A percentile compares a stretch with the other conserved stretches of the same genome.
Evolutionary conservation across 37 sponge, comb jelly and placozoan genomes (phyloP).

Genomic region (Beroe forskalii): DNA sequence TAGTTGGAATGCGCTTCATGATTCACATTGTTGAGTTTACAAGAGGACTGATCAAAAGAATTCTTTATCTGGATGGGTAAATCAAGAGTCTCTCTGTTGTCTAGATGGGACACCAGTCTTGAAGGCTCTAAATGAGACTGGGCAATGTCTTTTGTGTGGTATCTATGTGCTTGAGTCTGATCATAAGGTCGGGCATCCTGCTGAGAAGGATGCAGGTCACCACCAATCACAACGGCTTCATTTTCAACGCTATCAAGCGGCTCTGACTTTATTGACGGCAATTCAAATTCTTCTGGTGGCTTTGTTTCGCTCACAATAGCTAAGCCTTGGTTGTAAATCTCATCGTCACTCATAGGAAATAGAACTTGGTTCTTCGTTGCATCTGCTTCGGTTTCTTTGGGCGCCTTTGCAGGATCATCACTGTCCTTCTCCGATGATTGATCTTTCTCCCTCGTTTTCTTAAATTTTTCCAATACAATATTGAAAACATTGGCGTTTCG

Average conservation of each 20-base stretch:
- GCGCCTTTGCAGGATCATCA: background rate
- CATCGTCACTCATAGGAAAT: conserved; percentile 59
- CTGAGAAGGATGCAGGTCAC: background rate
- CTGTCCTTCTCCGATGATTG: background rate
- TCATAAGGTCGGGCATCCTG: background rate
- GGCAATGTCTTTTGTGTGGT: no score
- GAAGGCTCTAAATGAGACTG: no score
- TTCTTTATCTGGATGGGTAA: background rate
- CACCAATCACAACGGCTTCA: background rate
- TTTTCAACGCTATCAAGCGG: background rate
- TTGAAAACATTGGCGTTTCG: conserved; percentile 47
- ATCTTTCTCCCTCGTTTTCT: background rate
- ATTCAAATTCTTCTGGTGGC: conserved; percentile 25
- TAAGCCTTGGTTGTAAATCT: conserved; percentile 48
- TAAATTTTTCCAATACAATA: conserved; percentile 43
- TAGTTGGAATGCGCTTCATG: no score
- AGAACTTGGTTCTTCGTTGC: background rate
- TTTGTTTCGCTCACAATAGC: conserved; percentile 9
- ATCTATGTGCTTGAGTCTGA: no score
- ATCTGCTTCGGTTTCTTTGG: background rate
- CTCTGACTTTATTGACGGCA: background rate
- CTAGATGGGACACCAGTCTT: no score
- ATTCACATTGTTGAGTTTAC: no score
- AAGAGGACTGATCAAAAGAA: background rate
- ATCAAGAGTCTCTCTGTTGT: background rate